A percentile compares a stretch with the other conserved stretches of the same genome.
Conservation (phyloP, 1,140 invertebrate genomes). For the Papilio machaon region DNA sequence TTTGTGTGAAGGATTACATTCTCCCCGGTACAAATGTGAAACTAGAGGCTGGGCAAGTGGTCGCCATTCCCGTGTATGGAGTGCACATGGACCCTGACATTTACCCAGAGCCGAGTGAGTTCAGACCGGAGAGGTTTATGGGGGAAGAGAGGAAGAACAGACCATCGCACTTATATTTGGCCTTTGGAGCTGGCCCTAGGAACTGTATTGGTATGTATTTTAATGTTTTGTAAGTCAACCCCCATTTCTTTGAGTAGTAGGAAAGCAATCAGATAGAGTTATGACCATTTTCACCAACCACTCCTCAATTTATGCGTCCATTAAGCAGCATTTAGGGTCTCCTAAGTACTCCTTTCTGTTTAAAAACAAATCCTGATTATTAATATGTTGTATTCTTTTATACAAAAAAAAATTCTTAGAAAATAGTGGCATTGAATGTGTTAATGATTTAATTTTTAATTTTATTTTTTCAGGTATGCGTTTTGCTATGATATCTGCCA, state of each 20-base stretch:
- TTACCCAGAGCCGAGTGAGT: constrained; percentile 83
- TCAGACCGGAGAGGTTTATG: constrained; percentile 84
- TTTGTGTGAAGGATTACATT: constrained; percentile 79
- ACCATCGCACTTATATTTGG: constrained; percentile 83
- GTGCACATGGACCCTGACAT: constrained; percentile 84
- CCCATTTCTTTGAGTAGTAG: too few relatives aligned
- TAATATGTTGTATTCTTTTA: too few relatives aligned
- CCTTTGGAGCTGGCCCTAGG: constrained; percentile 88
- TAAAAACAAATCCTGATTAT: too few relatives aligned
- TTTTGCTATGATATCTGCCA: constrained; percentile 71
- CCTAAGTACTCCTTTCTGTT: too few relatives aligned
- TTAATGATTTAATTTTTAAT: constrained; percentile 24
- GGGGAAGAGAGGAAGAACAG: constrained; percentile 76
- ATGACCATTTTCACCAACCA: too few relatives aligned
- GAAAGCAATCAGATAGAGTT: too few relatives aligned
- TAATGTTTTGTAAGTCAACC: background rate
- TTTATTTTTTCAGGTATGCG: constrained; percentile 64
- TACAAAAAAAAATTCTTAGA: too few relatives aligned
- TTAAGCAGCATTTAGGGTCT: too few relatives aligned
- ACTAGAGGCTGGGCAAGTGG: constrained; percentile 69
- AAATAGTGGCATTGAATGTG: too few relatives aligned
- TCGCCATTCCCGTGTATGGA: constrained; percentile 79
- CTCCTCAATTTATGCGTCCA: too few relatives aligned
- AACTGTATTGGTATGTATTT: constrained; percentile 86
- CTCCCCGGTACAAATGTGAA: constrained; percentile 75